These are phyloP conservation scores for Anguilla anguilla DNA, from an alignment of 2,797 vertebrate species.

Conservation along the genomic window DNA sequence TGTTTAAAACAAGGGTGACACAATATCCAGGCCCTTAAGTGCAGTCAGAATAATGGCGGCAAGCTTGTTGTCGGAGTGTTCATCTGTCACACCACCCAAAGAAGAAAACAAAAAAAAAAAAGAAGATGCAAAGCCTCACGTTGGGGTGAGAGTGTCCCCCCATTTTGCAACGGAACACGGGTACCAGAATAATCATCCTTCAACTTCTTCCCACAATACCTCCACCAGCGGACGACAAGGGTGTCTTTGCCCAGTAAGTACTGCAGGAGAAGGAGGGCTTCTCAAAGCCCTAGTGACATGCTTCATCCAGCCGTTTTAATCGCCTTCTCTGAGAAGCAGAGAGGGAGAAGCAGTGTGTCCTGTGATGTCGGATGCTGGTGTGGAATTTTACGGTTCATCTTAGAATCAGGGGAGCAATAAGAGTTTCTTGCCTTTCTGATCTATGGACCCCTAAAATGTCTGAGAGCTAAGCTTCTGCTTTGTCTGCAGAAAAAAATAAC, in stretches of 20 bases:
- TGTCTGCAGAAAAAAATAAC: neutral
- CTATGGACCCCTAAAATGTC: conserved; percentile 48
- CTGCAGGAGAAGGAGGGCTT: conserved; percentile 37
- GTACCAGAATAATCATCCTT: conserved; percentile 44
- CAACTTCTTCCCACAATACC: conserved; percentile 50
- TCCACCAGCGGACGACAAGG: conserved; percentile 44
- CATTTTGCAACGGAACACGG: conserved; percentile 35
- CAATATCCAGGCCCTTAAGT: neutral
- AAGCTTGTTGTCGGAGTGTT: neutral
- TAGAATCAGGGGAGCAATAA: conserved; percentile 47
- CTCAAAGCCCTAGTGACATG: conserved; percentile 43
- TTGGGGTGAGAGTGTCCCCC: conserved; percentile 17
- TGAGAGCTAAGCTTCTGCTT: conserved; percentile 26
- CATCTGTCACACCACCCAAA: neutral
- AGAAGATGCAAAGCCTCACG: neutral
- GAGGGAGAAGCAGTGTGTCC: conserved; percentile 39
- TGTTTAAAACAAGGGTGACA: neutral
- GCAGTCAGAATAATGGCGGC: neutral
- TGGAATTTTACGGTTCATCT: conserved; percentile 43
- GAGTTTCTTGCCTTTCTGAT: conserved; percentile 38
- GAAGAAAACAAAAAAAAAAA: neutral
- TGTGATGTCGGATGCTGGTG: conserved; percentile 45
- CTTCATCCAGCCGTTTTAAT: conserved; percentile 52
- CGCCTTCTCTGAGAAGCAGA: conserved; percentile 42
- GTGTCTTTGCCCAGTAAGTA: conserved; percentile 34